Evolutionary conservation across 2,113 vertebrate species (phyloP).

Genomic region (Cyprinodon variegatus): DNA sequence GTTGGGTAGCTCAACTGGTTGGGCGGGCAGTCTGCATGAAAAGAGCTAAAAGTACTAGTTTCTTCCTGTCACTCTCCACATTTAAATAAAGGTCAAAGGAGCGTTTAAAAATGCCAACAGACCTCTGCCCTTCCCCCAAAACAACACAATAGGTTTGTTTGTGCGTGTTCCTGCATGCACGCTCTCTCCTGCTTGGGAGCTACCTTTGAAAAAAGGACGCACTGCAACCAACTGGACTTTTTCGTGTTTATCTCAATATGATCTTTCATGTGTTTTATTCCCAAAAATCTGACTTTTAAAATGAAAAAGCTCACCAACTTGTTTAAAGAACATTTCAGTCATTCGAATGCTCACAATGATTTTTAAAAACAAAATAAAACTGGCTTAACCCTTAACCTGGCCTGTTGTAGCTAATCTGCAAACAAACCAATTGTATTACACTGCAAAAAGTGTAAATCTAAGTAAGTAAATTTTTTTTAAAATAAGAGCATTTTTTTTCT

Average conservation of each 20-base stretch:
- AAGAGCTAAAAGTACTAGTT: not conserved
- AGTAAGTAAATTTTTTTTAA: too few species aligned
- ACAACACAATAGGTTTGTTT: conserved; percentile 3
- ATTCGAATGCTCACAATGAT: not conserved
- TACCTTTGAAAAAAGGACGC: conserved; percentile 23
- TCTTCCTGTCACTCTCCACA: not conserved
- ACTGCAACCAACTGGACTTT: conserved; percentile 2
- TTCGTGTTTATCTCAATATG: not conserved
- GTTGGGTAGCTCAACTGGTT: not conserved
- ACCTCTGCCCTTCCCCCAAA: not conserved
- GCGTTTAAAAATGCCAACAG: not conserved
- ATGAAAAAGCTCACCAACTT: not conserved
- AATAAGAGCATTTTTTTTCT: too few species aligned
- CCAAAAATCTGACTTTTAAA: not conserved
- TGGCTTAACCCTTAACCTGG: too few species aligned
- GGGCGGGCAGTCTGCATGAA: not conserved
- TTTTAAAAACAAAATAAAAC: too few species aligned
- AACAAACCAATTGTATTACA: too few species aligned
- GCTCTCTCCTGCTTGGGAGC: conserved; percentile 5
- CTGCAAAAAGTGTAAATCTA: too few species aligned
- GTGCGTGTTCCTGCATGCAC: not conserved
- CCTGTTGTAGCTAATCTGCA: too few species aligned
- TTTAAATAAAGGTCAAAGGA: conserved; percentile 11
- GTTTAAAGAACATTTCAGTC: not conserved
- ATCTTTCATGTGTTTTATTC: not conserved